Conservation (phyloP, 2,888 invertebrate species). For the Watsonalla binaria region DNA sequence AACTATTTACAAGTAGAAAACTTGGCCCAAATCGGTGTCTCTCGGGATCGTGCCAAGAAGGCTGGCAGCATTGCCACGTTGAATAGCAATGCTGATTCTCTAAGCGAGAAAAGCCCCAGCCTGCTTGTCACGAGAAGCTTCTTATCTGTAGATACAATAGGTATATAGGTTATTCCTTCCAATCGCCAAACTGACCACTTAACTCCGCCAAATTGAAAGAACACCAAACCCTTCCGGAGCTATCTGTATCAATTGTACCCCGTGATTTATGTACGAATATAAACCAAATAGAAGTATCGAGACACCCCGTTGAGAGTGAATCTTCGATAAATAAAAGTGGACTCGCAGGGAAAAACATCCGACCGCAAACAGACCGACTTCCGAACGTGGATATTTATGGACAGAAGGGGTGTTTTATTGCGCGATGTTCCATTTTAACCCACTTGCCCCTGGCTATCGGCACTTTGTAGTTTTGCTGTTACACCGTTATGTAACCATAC, state of each 20-base stretch:
- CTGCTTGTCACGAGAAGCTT: too few species aligned
- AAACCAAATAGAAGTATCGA: slow-evolving; percentile 24
- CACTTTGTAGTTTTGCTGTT: slow-evolving; percentile 47
- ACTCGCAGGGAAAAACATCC: slow-evolving; percentile 48
- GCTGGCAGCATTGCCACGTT: too few species aligned
- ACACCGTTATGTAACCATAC: slow-evolving; percentile 35
- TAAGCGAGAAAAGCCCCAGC: too few species aligned
- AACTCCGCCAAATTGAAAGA: not conserved
- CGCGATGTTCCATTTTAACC: slow-evolving; percentile 70
- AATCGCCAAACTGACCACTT: not conserved
- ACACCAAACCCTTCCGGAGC: not conserved
- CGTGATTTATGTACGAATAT: slow-evolving; percentile 12
- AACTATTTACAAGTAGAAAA: too few species aligned
- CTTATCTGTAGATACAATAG: too few species aligned
- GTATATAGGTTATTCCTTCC: too few species aligned
- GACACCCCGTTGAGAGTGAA: slow-evolving; percentile 43
- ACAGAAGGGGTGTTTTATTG: slow-evolving; percentile 75
- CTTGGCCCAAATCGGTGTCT: too few species aligned
- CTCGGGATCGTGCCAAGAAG: too few species aligned
- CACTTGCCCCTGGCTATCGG: slow-evolving; percentile 72
- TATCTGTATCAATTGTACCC: not conserved
- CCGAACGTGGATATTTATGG: slow-evolving; percentile 76
- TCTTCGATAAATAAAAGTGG: slow-evolving; percentile 68
- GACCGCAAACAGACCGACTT: slow-evolving; percentile 76
- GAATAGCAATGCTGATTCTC: too few species aligned